Base-by-base conservation (phyloP, 2,797 vertebrate genomes). In the Urocyon cinereoargenteus region DNA sequence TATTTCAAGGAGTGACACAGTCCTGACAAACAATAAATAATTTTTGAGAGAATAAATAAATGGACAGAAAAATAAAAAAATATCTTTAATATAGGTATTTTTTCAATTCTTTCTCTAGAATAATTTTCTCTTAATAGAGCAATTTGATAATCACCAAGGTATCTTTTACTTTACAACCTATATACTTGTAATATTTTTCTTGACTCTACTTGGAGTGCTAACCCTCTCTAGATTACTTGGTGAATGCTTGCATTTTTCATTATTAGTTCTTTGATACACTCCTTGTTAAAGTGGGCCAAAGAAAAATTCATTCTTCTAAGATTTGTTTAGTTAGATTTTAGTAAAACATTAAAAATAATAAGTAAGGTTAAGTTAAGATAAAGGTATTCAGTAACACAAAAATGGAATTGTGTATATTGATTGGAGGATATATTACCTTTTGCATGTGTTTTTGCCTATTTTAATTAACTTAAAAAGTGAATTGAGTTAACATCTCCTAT, bases 401-500 rank as follows among this genome's bases (percentile, higher is more conserved):
- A 85, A 91, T 40, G 6, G 13, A 86, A 82, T 77, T 34, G 36
- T 36, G 64, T 36, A 62, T 70, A 86, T 15, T 75, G 16, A 51
- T 78, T 95, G 15, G 10, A 40, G 6, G 1, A 6, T 78, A 14
- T 34, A 77, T 72, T 85, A 93, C 21, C 45, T 88, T 83, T 86
- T 95, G 2, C 13, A 86, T 22, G 10, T 88, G 22, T 84, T 14
- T 95, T 92, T 86, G 55, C 18, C 45, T 89, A 61, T 96, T 92
- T 97, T 97, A 98, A 94, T 95, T 97, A 98, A 93, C 72, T 95
- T 96, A 95, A 96, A 92, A 94, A 84, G 8, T 93, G 75, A 61
- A 96, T 92, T 70, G 61, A 92, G 36, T 96, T 81, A 94, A 62
- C 34, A 34, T 73, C 59, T 82, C 49, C 55, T 97, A 62, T 87